Conservation (phyloP, 2,888 invertebrate species). For the Drosophila gaucha region DNA sequence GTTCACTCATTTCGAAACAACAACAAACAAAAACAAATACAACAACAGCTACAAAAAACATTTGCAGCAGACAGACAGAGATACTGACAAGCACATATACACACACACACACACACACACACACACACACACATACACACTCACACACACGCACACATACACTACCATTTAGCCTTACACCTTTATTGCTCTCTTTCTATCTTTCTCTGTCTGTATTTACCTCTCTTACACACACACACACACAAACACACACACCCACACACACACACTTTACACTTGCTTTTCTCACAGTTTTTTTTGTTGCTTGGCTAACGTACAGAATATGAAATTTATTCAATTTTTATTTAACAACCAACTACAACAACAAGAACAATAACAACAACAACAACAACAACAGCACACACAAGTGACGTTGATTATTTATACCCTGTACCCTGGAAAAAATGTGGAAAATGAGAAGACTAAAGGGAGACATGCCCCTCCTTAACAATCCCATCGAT, state of each 20-base stretch:
- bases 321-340: slow-evolving; percentile 56
- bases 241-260: slow-evolving; percentile 12
- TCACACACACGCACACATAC: slow-evolving; percentile 30
- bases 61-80: slow-evolving; percentile 52
- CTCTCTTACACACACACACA: slow-evolving; percentile 35
- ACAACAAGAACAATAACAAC: slow-evolving; percentile 35
- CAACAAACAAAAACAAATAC: slow-evolving; percentile 40
- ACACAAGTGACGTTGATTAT: slow-evolving; percentile 43
- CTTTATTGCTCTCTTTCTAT: slow-evolving; percentile 63
- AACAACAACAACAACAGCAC: slow-evolving; percentile 35
- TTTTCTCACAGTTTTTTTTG: slow-evolving; percentile 57
- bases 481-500: neutral
- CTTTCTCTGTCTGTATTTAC: slow-evolving; percentile 45
- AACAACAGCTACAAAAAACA: slow-evolving; percentile 55
- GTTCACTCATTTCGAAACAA: slow-evolving; percentile 67
- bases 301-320: slow-evolving; percentile 69
- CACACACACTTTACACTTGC: slow-evolving; percentile 58
- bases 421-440: slow-evolving; percentile 51
- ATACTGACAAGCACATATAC: slow-evolving; percentile 43
- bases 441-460: neutral
- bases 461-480: too few species aligned
- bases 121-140: slow-evolving; percentile 14
- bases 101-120: slow-evolving; percentile 3
- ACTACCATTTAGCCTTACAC: slow-evolving; percentile 55
- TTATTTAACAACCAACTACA: slow-evolving; percentile 49